Evolutionary conservation across 2,113 vertebrate genomes (phyloP), one percentile per base, ranked within the genome.

Genomic region (Diphyllodes magnificus): DNA sequence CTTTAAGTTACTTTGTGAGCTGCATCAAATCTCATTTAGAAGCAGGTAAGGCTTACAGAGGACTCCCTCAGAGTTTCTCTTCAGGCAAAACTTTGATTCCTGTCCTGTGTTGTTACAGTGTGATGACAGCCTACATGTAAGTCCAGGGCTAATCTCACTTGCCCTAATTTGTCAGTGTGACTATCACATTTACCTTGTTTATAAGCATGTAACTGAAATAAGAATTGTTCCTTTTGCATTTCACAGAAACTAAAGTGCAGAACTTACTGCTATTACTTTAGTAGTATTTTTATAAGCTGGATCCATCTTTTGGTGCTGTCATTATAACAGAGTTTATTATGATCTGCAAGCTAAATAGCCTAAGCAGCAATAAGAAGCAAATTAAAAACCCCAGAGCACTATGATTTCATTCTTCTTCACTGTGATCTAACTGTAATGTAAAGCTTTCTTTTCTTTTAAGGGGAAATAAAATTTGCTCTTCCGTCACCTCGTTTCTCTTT

Each of bases 311-410:
- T 77, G 59, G 37, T 90, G 75, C 51, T 95, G 94, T 90, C 76
- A 49, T 95, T 96, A 86, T 69, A 94, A 60, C n/a, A 53, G 84
- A 83, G 76, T 92, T 94, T 97, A 83, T 96, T 96, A 88, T 84
- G 88, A 96, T 92, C 88, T 92, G 93, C 95, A 96, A 97, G 86
- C 94, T 95, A 92, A 95, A 96, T 93, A 94, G 92, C 59, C 93
- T 94, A 69, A 96, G 77, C 83, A 93, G 88, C 95, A 93, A 92
- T 92, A 95, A 96, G 95, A 84, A 95, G 69, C 86, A 95, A 97
- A 97, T 95, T 93, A 96, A 97, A 95, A 97, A 73, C 71, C 94
- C 94, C 90, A 92, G 76, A 95, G 88, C 92, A 83, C 66, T 86
- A 65, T 86, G 86, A 80, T 94, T 93, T 96, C 86, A 88, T 89